A percentile compares a stretch with the other conserved stretches of the same genome.
phyloP scores from a whole-genome alignment of 2,888 invertebrate genomes.

The Blomia tropicalis region DNA sequence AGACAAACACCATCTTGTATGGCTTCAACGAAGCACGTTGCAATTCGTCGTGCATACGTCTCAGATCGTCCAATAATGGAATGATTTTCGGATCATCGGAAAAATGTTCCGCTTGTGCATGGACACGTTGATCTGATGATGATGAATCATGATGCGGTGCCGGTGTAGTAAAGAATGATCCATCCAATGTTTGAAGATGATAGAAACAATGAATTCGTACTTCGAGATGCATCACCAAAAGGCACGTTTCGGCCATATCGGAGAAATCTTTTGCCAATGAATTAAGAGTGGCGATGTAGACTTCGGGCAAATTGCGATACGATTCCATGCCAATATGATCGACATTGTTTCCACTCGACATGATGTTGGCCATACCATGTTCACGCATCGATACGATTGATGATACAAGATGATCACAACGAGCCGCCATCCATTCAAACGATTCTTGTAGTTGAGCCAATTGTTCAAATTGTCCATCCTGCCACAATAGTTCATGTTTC shows the following conservation, averaged over 20 bases:
- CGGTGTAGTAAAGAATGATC: constrained; percentile 37
- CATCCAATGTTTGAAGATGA: constrained; percentile 46
- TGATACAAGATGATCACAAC: constrained; percentile 20
- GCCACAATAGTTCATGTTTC: constrained; percentile 66
- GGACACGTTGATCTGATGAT: constrained; percentile 35
- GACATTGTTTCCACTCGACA: too few species aligned
- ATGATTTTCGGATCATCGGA: constrained; percentile 50
- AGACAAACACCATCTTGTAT: constrained; percentile 67
- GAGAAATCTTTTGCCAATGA: constrained; percentile 60
- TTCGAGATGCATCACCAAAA: constrained; percentile 80
- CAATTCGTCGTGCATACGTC: constrained; percentile 54
- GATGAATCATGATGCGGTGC: constrained; percentile 42
- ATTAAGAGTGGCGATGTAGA: constrained; percentile 28
- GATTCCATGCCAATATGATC: not conserved
- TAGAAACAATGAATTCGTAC: constrained; percentile 87
- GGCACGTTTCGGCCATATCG: constrained; percentile 72
- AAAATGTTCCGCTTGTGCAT: not conserved
- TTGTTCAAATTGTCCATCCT: constrained; percentile 61
- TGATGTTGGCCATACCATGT: not conserved
- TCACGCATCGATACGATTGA: constrained; percentile 18
- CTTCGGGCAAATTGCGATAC: constrained; percentile 15
- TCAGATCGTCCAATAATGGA: constrained; percentile 58
- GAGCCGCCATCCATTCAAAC: constrained; percentile 44
- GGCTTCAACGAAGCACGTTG: constrained; percentile 57
- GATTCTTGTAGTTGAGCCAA: constrained; percentile 80